Evolutionary conservation across 2,797 vertebrate genomes (phyloP).

Genomic region (Capromys pilorides): DNA sequence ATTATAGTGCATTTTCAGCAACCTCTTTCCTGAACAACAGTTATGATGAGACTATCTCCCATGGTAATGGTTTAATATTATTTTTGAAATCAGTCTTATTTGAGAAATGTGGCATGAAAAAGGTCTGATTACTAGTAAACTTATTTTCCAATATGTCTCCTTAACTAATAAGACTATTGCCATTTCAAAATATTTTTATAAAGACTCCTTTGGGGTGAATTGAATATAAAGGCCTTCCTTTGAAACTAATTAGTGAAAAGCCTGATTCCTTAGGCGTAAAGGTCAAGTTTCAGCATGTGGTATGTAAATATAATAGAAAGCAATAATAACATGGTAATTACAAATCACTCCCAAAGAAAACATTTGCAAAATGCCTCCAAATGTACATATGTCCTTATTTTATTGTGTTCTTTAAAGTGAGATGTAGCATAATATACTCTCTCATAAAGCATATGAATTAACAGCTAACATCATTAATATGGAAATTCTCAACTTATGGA

Average conservation of each 20-base stretch:
- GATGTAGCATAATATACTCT: constrained; percentile 40
- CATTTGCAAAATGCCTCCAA: constrained; percentile 57
- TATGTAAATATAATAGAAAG: constrained; percentile 62
- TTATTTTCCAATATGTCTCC: constrained; percentile 69
- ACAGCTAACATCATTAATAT: constrained; percentile 54
- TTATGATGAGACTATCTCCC: constrained; percentile 76
- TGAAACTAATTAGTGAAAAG: constrained; percentile 63
- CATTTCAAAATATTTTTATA: constrained; percentile 58
- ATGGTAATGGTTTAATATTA: constrained; percentile 77
- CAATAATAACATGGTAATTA: constrained; percentile 72
- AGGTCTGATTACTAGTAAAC: constrained; percentile 70
- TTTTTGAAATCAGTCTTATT: constrained; percentile 76
- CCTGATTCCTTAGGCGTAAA: constrained; percentile 59
- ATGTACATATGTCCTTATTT: constrained; percentile 57
- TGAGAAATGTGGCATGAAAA: constrained; percentile 75
- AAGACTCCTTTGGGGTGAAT: constrained; percentile 63
- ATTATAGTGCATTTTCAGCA: constrained; percentile 75
- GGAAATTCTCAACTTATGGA: constrained; percentile 58
- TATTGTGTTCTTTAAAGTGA: constrained; percentile 64
- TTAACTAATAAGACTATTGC: constrained; percentile 72
- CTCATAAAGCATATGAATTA: constrained; percentile 61
- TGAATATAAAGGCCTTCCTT: constrained; percentile 63
- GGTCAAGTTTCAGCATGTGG: constrained; percentile 68
- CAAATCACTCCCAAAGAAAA: constrained; percentile 71
- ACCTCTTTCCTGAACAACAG: constrained; percentile 69